A percentile compares a stretch with the other conserved stretches of the same genome.
Conservation (phyloP, 2,113 vertebrate genomes). For the Bucco capensis region DNA sequence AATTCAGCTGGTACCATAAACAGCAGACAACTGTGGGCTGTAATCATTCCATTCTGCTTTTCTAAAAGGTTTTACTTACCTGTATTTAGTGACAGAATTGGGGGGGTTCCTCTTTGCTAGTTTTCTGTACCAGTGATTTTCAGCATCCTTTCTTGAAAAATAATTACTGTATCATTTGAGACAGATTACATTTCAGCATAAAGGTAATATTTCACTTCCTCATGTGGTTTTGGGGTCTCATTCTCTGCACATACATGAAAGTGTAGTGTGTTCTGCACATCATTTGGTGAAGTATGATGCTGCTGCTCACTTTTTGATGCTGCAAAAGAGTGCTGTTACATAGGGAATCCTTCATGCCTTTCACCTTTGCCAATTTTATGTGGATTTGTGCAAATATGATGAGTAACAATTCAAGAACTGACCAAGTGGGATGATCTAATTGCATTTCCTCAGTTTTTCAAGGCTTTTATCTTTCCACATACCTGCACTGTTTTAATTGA, state of each 20-base stretch:
- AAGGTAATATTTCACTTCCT: not conserved
- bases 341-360: conserved; percentile 9
- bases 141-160: not conserved
- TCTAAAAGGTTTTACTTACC: not conserved
- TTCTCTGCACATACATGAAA: not conserved
- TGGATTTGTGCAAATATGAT: not conserved
- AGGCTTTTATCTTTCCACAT: not conserved
- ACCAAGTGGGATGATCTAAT: not conserved
- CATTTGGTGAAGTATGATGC: not conserved
- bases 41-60: not conserved
- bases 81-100: not conserved
- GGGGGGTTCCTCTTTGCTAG: not conserved
- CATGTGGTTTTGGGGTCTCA: not conserved
- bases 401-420: not conserved
- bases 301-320: not conserved
- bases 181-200: not conserved
- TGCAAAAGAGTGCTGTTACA: not conserved
- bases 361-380: not conserved
- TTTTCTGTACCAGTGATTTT: not conserved
- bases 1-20: not conserved
- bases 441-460: not conserved
- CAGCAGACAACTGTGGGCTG: not conserved
- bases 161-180: not conserved
- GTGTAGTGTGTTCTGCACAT: not conserved
- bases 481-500: not conserved